These are phyloP conservation scores for Sarcophilus harrisii DNA, from an alignment of 2,797 vertebrate species.

Conservation along the genomic window DNA sequence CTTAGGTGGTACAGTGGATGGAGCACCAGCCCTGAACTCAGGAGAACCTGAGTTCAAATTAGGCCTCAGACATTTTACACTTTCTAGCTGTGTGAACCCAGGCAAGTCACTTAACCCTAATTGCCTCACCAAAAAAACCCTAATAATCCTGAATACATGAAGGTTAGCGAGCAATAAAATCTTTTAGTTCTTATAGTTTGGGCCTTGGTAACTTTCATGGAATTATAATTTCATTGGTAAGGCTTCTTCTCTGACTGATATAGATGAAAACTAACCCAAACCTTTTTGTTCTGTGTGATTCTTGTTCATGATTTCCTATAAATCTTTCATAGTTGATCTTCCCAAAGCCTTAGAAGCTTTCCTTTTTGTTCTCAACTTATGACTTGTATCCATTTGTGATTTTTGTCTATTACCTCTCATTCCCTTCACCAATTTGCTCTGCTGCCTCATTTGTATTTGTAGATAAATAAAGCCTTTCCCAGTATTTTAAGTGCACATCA, in stretches of 20 bases:
- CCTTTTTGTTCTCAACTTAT: too few relatives aligned
- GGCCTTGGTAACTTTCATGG: background rate
- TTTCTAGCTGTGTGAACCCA: too few relatives aligned
- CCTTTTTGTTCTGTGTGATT: background rate
- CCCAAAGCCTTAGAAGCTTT: background rate
- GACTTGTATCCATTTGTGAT: background rate
- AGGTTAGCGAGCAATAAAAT: background rate
- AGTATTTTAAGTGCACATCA: background rate
- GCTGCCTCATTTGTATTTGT: background rate
- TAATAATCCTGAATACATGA: background rate
- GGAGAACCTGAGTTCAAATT: too few relatives aligned
- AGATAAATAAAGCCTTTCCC: background rate
- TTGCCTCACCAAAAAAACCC: too few relatives aligned
- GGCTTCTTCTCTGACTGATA: background rate
- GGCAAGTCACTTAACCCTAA: too few relatives aligned
- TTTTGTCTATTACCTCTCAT: background rate
- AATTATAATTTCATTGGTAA: background rate
- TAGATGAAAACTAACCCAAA: background rate
- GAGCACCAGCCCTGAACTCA: too few relatives aligned
- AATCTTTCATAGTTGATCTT: background rate
- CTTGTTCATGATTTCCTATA: background rate
- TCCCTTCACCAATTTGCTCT: background rate
- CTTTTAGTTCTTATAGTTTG: background rate
- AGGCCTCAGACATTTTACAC: too few relatives aligned
- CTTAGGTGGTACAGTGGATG: too few relatives aligned